Evolutionary conservation across 2,113 vertebrate species (phyloP), one percentile per base, ranked within the genome.

Genomic region (Aplodontia rufa): DNA sequence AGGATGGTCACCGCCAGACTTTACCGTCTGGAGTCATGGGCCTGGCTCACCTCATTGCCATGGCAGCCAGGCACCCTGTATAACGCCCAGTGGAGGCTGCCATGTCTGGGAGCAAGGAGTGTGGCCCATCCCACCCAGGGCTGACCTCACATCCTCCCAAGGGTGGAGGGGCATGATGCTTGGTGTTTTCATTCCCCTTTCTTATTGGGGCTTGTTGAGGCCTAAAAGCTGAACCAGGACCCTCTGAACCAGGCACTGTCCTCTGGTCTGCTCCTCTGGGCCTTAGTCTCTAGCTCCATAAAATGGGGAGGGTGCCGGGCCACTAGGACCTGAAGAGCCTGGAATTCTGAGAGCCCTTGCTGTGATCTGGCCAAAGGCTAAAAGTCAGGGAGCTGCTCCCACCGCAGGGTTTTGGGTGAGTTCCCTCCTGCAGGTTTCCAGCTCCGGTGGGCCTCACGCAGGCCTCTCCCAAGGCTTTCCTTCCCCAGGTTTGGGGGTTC

Each of bases 121-220:
- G 47, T 32, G 55, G 55, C n/a, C 49, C 4, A 14, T 49, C 22
- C 20, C 1, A 5, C 58, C 9, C 17, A 28, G 45, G 30, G 11
- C 78, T 53, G 68, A 7, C 40, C n/a, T 14, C 14, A 10, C 2
- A 24, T 45, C 26, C 45, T 7, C 49, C 45, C 1, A 1, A 10
- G 71, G 37, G 32, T 0, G 35, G 45, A 69, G 40, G 55, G 32
- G 5, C 32, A 0, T 4, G 16, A 24, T 8, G 6, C 17, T 19
- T 12, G 12, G 20, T 3, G 0, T 8, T 51, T 64, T 51, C 45
- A 1, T 22, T 19, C 28, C 8, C 58, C 12, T 81, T 6, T 30
- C 47, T 69, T 1, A 11, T 5, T 68, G 74, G 60, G 78, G 51
- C 37, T 45, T 8, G 1, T 7, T n/a, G n/a, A n/a, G 7, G 47